Evolutionary conservation across 2,888 invertebrate species (phyloP), one percentile per base, ranked within the genome.

Genomic region (Trichogramma dendrolimi): DNA sequence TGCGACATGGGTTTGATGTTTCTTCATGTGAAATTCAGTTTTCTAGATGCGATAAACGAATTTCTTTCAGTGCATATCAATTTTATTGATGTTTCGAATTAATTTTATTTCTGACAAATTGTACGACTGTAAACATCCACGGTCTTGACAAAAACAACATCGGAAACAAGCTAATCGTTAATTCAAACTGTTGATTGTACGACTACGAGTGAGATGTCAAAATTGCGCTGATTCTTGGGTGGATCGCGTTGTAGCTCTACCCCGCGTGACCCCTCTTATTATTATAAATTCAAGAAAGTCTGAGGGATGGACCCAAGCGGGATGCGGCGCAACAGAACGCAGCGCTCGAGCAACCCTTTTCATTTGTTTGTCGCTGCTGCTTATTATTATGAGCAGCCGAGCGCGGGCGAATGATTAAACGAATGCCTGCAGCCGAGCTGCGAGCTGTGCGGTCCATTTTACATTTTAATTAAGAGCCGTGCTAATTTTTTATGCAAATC

Each of bases 381-480:
- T 77, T 73, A 73, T 76, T 76, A 76, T 73, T 65, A 69, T 67
- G 62, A 67, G 64, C 4, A 46, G 58, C 41, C 39, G 11, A 38
- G 52, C 52, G n/a, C 52, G 14, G 14, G 38, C n/a, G 52, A 55
- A 61, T 59, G 60, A 63, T 66, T 50, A 51, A 61, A 43, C 52
- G 56, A 43, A 10, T 10, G n/a, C n/a, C 46, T 8, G 46, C 10
- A 10, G 46, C 10, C 46, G n/a, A 46, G 46, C 67, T 61, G 65
- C 67, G 59, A 58, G 57, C 63, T 65, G 7, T 41, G 52, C 39
- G 58, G 49, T 55, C 54, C 39, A 60, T 69, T 72, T 76, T 74
- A 75, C 75, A 74, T 75, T 76, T 72, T 72, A 75, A 76, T 76
- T 74, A 69, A 69, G 69, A 10, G 51, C 48, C 48, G 7, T 58